Evolutionary conservation across 2,797 vertebrate genomes (phyloP).

Genomic region (Moxostoma hubbsi): DNA sequence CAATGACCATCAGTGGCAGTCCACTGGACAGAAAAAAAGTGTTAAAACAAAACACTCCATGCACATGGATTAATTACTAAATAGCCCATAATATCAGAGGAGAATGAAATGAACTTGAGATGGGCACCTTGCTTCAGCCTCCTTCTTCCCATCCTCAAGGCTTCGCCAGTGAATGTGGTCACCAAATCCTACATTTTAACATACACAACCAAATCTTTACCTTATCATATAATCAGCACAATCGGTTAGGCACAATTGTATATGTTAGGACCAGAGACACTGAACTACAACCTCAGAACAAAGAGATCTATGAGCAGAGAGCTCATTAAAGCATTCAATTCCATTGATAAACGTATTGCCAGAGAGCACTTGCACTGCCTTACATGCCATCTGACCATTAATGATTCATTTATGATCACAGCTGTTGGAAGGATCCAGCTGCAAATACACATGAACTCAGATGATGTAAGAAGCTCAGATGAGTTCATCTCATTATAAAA

Average conservation of each 20-base stretch:
- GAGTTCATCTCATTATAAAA: neutral
- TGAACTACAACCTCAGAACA: constrained; percentile 20
- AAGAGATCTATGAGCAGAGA: neutral
- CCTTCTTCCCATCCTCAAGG: constrained; percentile 93
- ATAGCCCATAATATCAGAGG: neutral
- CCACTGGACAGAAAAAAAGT: constrained; percentile 77
- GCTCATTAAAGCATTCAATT: neutral
- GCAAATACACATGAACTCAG: neutral
- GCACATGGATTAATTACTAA: neutral
- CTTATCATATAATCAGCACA: constrained; percentile 13
- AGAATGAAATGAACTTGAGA: neutral
- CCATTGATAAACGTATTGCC: neutral
- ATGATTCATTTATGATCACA: neutral
- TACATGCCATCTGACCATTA: neutral
- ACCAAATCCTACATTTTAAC: constrained; percentile 84
- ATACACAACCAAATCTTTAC: neutral
- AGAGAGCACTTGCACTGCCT: neutral
- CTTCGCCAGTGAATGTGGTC: constrained; percentile 97
- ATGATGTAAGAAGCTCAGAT: neutral
- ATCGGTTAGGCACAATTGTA: neutral
- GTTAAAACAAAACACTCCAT: neutral
- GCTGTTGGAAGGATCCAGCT: neutral
- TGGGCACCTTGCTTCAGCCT: constrained; percentile 87
- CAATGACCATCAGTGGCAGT: constrained; percentile 93
- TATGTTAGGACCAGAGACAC: neutral